These are phyloP conservation scores for Echiichthys vipera DNA, from an alignment of 2,797 vertebrate species.

Conservation along the genomic window DNA sequence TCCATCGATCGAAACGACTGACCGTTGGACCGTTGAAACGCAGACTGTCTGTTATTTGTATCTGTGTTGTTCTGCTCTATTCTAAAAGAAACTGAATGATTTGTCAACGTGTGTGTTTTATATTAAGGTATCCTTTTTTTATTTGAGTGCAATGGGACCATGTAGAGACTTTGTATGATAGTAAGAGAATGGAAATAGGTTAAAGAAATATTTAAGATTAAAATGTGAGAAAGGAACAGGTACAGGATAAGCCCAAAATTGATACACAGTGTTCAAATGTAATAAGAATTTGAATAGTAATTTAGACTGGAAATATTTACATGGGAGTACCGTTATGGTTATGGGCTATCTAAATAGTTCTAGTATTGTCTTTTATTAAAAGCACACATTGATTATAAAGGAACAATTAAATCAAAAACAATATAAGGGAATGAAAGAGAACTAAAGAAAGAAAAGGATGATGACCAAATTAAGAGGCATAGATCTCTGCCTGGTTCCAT, in stretches of 20 bases:
- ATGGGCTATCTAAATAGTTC: slow-evolving; percentile 6
- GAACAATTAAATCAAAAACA: slow-evolving; percentile 18
- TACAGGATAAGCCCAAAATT: not conserved
- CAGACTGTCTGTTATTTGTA: slow-evolving; percentile 68
- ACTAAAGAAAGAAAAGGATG: slow-evolving; percentile 30
- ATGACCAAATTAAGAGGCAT: slow-evolving; percentile 46
- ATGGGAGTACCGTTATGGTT: not conserved
- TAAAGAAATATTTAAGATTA: slow-evolving; percentile 41
- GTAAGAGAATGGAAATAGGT: slow-evolving; percentile 6
- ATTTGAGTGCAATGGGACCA: slow-evolving; percentile 73
- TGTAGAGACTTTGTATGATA: slow-evolving; percentile 56
- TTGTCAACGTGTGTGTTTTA: slow-evolving; percentile 87
- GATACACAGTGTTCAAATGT: slow-evolving; percentile 4
- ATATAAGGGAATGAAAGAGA: slow-evolving; percentile 24
- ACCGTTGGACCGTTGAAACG: slow-evolving; percentile 31
- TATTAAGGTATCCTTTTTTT: slow-evolving; percentile 75
- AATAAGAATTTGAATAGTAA: too few relatives aligned
- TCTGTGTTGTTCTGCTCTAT: slow-evolving; percentile 81
- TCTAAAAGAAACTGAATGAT: slow-evolving; percentile 82
- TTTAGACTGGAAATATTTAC: slow-evolving; percentile 18
- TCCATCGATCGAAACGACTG: slow-evolving; percentile 39
- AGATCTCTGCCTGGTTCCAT: slow-evolving; percentile 85
- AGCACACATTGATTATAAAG: slow-evolving; percentile 8
- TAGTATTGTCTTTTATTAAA: slow-evolving; percentile 10
- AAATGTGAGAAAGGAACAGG: slow-evolving; percentile 15